Percentiles rank a stretch among this genome's conserved stretches.
Evolutionary conservation across 2,888 invertebrate species (phyloP).

Genomic region (Dichetophora obliterata): DNA sequence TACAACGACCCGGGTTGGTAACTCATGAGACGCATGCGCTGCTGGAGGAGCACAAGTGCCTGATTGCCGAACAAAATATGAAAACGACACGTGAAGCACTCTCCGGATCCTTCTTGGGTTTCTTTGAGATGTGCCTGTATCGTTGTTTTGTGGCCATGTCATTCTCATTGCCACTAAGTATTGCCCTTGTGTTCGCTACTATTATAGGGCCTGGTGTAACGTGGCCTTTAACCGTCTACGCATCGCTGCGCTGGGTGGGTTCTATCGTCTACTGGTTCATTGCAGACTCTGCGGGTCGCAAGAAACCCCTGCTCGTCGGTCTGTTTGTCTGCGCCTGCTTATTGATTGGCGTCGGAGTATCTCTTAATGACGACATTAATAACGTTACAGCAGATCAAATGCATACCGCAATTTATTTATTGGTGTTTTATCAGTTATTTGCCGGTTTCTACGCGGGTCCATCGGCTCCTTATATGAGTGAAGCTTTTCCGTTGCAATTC

Average conservation of each 20-base stretch:
- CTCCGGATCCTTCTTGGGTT: neutral
- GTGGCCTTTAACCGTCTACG: neutral
- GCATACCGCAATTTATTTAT: neutral
- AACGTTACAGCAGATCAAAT: neutral
- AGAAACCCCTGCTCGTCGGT: neutral
- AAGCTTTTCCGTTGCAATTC: conserved; percentile 11
- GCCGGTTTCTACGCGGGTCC: conserved; percentile 1
- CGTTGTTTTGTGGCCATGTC: conserved; percentile 12
- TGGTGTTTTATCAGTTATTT: neutral
- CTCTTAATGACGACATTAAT: neutral
- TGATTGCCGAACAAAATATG: neutral
- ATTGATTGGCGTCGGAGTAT: neutral
- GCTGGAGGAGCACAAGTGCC: conserved; percentile 3
- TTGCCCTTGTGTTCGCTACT: neutral
- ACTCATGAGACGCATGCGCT: neutral
- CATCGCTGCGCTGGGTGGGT: neutral
- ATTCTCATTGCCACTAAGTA: neutral
- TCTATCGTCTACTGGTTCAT: neutral
- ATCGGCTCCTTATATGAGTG: neutral
- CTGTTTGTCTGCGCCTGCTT: neutral
- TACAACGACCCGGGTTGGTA: neutral
- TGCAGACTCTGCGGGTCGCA: neutral
- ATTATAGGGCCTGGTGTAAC: neutral
- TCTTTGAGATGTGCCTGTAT: neutral
- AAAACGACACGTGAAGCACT: neutral